These are phyloP conservation scores for Neuroscelio doddi DNA, from an alignment of 2,888 invertebrate species.

Conservation along the genomic window DNA sequence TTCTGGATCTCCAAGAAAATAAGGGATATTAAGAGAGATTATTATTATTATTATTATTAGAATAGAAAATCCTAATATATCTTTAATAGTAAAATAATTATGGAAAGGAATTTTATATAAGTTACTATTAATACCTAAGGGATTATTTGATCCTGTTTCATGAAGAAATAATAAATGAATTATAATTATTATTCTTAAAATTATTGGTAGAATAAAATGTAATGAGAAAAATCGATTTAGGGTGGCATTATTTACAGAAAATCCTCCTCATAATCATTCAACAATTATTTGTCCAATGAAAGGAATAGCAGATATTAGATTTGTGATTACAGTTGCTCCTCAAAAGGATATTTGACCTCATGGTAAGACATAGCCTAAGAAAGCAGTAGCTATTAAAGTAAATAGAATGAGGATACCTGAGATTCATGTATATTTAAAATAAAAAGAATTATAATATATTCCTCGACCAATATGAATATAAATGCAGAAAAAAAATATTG, in stretches of 20 bases:
- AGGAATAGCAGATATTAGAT: conserved; percentile 81
- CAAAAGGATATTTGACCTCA: conserved; percentile 89
- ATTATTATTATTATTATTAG: conserved; percentile 74
- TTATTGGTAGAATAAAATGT: conserved; percentile 83
- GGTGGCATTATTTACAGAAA: conserved; percentile 82
- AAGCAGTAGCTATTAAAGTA: conserved; percentile 81
- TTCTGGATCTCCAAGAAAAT: conserved; percentile 79
- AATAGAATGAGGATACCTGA: conserved; percentile 80
- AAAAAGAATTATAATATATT: conserved; percentile 76
- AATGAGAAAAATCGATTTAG: conserved; percentile 84
- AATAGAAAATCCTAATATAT: conserved; percentile 77
- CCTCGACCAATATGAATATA: conserved; percentile 81
- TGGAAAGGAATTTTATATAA: conserved; percentile 81
- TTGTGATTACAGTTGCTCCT: conserved; percentile 87
- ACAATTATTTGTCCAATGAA: conserved; percentile 78
- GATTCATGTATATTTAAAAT: conserved; percentile 79
- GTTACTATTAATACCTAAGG: conserved; percentile 78
- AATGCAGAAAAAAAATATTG: conserved; percentile 82
- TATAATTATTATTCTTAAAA: conserved; percentile 76
- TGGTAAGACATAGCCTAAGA: conserved; percentile 84
- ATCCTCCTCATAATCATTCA: conserved; percentile 84
- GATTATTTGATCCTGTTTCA: conserved; percentile 80
- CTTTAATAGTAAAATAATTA: conserved; percentile 79
- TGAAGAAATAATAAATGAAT: conserved; percentile 80
- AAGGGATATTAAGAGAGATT: no score